phyloP scores from a whole-genome alignment of 2,797 vertebrate genomes.

The Xenentodon cancila region DNA sequence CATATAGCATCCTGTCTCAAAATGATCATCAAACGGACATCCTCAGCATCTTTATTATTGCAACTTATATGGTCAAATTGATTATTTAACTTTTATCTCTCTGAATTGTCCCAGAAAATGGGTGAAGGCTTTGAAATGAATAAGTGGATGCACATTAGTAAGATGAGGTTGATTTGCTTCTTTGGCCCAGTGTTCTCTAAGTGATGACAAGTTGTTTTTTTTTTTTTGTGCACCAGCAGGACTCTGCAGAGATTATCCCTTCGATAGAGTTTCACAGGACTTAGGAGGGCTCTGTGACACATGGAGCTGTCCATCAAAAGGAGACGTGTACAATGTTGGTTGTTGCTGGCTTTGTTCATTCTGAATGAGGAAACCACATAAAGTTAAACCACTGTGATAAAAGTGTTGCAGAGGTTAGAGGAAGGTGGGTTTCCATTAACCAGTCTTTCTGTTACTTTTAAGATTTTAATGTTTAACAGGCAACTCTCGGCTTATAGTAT shows the following conservation, averaged over 20 bases:
- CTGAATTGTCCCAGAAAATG: background rate
- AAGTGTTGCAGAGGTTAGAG: background rate
- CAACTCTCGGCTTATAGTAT: too few relatives aligned
- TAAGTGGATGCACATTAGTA: conserved; percentile 6
- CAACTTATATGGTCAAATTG: background rate
- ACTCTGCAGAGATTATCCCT: conserved; percentile 59
- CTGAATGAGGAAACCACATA: conserved; percentile 26
- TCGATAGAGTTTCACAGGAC: conserved; percentile 70
- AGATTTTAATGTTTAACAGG: background rate
- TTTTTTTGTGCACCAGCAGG: conserved; percentile 30
- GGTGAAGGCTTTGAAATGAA: background rate
- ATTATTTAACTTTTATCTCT: background rate
- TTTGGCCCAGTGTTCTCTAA: conserved; percentile 17
- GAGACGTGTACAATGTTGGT: conserved; percentile 49
- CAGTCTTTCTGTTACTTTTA: background rate
- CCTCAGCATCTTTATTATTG: too few relatives aligned
- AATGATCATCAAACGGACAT: background rate
- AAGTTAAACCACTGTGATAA: background rate
- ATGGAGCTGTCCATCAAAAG: conserved; percentile 79
- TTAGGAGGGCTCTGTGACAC: conserved; percentile 60
- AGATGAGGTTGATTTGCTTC: conserved; percentile 16
- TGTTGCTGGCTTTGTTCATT: conserved; percentile 46
- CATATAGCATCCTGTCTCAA: background rate
- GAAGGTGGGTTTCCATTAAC: background rate
- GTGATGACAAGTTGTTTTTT: conserved; percentile 67